Evolutionary conservation across 2,888 invertebrate genomes (phyloP).

Genomic region (Conops quadrifasciatus): DNA sequence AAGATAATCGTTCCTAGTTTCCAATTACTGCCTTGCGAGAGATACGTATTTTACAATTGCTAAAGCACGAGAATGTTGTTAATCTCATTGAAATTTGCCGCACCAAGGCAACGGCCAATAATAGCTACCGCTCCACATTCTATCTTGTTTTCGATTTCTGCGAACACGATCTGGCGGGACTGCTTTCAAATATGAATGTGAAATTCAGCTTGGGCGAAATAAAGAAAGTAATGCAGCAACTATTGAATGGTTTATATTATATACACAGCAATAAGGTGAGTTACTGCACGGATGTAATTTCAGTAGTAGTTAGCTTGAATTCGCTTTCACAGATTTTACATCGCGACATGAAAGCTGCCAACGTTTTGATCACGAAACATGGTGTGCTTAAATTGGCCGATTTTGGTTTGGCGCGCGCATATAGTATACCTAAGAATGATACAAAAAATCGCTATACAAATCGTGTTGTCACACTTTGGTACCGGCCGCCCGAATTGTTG

Average conservation of each 20-base stretch:
- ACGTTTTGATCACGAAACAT: conserved; percentile 95
- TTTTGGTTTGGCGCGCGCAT: conserved; percentile 95
- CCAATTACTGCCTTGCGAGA: conserved; percentile 98
- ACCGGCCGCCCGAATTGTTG: conserved; percentile 72
- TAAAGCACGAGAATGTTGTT: conserved; percentile 97
- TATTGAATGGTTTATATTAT: conserved; percentile 89
- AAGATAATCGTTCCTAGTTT: conserved; percentile 72
- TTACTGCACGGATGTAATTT: conserved; percentile 17
- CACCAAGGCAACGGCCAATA: conserved; percentile 78
- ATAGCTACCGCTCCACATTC: conserved; percentile 63
- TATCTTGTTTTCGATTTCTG: conserved; percentile 98
- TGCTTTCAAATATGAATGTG: conserved; percentile 93
- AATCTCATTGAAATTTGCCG: conserved; percentile 97
- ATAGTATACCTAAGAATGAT: conserved; percentile 87
- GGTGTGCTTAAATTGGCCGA: conserved; percentile 96
- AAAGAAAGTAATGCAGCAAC: conserved; percentile 90
- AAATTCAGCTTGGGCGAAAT: conserved; percentile 97
- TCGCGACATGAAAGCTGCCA: conserved; percentile 99
- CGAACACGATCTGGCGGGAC: conserved; percentile 96
- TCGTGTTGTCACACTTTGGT: conserved; percentile 97
- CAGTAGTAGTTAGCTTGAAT: background rate
- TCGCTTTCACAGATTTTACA: background rate
- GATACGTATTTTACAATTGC: conserved; percentile 91
- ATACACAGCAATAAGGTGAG: conserved; percentile 91
- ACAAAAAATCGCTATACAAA: conserved; percentile 94